Evolutionary conservation across 2,797 vertebrate species (phyloP), one percentile per base, ranked within the genome.

Genomic region (Bovichtus diacanthus): DNA sequence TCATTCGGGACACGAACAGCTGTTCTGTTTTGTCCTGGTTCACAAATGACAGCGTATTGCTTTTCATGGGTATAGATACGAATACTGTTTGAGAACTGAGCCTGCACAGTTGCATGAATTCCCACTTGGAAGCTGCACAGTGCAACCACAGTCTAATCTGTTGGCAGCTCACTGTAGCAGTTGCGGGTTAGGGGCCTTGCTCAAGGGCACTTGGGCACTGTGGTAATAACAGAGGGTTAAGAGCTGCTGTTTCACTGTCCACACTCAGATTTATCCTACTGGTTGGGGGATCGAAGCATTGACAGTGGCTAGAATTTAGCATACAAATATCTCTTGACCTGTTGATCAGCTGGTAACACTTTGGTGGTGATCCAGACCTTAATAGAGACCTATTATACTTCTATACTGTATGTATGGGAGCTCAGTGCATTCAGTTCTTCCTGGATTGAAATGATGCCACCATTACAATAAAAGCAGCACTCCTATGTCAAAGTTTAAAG

Each of bases 131-230:
- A 49, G 18, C 43, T 56, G 13, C 41, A 46, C n/a, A 46, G 29
- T n/a, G 36, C 5, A 36, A 44, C 29, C 5, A 2, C 15, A 15
- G 27, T 36, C 19, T 46, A 54, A 39, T 50, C 23, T 63, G 50
- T n/a, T 36, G 59, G 69, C 70, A 18, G 68, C 56, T 61, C 59
- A 36, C 19, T 27, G 21, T 21, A 70, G 36, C 75, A 61, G 64
- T 2, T 41, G n/a, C 15, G 21, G 31, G 41, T 51, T 18, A 34
- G 36, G 16, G 16, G n/a, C 23, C 11, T 54, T 21, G 27, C 38
- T 61, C 36, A 61, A 78, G 56, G 29, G 54, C 36, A 25, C 61
- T 74, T 54, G 21, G 41, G 44, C n/a, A n/a, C 13, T 25, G 3
- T 36, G 5, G 25, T 61, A 29, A 43, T 60, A 18, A n/a, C 9